phyloP scores from a whole-genome alignment of 2,797 vertebrate species.

The Gymnocypris eckloni region DNA sequence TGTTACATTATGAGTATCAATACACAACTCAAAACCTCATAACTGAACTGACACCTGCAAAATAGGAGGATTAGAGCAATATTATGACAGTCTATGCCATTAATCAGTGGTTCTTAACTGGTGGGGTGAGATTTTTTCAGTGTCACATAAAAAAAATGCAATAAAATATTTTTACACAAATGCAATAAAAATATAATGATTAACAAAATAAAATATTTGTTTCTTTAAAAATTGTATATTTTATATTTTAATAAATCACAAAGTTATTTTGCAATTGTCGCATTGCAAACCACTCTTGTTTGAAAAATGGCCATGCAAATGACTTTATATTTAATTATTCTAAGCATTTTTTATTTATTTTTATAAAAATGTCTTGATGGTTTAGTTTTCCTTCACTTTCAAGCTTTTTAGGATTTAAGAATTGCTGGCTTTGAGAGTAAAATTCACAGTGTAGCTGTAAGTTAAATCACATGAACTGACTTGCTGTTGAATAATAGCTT shows the following conservation, averaged over 20 bases:
- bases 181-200: neutral
- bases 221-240: neutral
- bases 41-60: too few relatives aligned
- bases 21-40: neutral
- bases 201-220: neutral
- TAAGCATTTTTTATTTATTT: neutral
- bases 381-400: neutral
- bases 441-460: neutral
- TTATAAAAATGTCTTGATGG: neutral
- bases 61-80: neutral
- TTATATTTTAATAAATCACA: too few relatives aligned
- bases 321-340: neutral
- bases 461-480: neutral
- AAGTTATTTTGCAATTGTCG: neutral
- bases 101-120: neutral
- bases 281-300: neutral
- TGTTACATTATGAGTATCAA: neutral
- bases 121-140: neutral
- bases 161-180: neutral
- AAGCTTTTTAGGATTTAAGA: neutral
- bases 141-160: neutral
- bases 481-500: slow-evolving; percentile 25
- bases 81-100: neutral
- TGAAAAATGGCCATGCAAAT: neutral
- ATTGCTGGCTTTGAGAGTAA: neutral